A percentile compares a stretch with the other conserved stretches of the same genome.
Evolutionary conservation across 1,140 invertebrate genomes (phyloP).

Genomic region (Drosophila elegans): DNA sequence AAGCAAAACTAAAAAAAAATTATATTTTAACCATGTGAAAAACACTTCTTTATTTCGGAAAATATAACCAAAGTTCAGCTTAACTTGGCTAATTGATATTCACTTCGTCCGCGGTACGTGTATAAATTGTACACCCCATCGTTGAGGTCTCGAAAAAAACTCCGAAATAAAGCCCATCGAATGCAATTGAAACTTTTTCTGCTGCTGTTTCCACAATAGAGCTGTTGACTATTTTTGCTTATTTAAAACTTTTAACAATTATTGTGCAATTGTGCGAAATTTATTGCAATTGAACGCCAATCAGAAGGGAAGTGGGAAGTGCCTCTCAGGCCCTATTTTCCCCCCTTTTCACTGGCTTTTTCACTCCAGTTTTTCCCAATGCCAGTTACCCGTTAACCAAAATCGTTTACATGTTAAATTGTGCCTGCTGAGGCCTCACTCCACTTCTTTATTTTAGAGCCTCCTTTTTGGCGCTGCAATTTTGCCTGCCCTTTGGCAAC

Average conservation of each 20-base stretch:
- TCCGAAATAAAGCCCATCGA: constrained; percentile 31
- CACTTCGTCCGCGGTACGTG: constrained; percentile 20
- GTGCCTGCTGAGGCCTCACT: constrained; percentile 46
- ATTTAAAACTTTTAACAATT: constrained; percentile 84
- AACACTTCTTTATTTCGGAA: constrained; percentile 25
- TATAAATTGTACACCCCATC: constrained; percentile 21
- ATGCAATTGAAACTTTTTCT: constrained; percentile 61
- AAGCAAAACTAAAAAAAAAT: not conserved
- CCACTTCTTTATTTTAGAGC: not conserved
- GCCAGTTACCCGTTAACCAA: constrained; percentile 66
- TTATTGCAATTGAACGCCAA: constrained; percentile 83
- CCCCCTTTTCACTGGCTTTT: not conserved
- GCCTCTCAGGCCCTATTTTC: not conserved
- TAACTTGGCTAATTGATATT: constrained; percentile 69
- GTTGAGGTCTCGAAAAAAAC: not conserved
- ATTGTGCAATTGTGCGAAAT: constrained; percentile 84
- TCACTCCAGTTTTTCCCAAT: constrained; percentile 13
- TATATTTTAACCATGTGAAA: not conserved
- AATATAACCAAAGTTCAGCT: constrained; percentile 46
- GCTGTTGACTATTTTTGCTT: constrained; percentile 67
- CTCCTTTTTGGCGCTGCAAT: constrained; percentile 63
- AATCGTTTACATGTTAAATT: constrained; percentile 83
- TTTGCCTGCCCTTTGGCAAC: constrained; percentile 80
- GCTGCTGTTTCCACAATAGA: constrained; percentile 45
- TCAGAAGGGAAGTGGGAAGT: constrained; percentile 50